Evolutionary conservation across 2,113 vertebrate species (phyloP), one percentile per base, ranked within the genome.

Genomic region (Sminthopsis crassicaudata): DNA sequence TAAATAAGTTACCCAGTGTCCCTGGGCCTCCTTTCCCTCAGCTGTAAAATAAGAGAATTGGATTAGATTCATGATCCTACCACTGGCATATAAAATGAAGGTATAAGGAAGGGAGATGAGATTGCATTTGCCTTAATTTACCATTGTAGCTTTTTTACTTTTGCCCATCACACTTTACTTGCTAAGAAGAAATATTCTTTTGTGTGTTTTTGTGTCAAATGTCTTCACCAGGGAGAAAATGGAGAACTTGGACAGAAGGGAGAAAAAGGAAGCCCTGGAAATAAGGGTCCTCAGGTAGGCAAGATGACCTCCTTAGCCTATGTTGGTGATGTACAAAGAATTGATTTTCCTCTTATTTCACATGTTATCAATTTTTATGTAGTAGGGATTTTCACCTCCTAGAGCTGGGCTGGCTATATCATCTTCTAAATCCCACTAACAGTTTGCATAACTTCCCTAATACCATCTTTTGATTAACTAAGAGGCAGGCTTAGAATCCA

Each of bases 261-360:
- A 97, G 94, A 96, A 52, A 95, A 90, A 84, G 98, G 97, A 60
- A 92, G 42, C 10, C 0, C 91, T n/a, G 97, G 97, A 26, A 36
- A 0, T 60, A 95, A 95, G 95, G 96, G 96, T 53, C 95, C 89
- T 92, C 92, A 95, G 97, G 98, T 98, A 96, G 96, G 94, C 90
- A 92, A 84, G 19, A 90, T 90, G 46, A 5, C 46, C 46, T 48
- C 46, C 26, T 90, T 26, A 48, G 3, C 22, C 9, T 48, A 48
- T 25, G 46, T 19, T 90, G 48, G 27, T 51, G n/a, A 6, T 50
- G 8, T 16, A 5, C 89, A 46, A 50, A 90, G 30, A 8, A 23
- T 24, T 94, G 46, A 54, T n/a, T 90, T 91, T 84, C 48, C 27
- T 90, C 48, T 84, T 30, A 36, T 48, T 90, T 11, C 6, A 24